Evolutionary conservation across 35 echinoderm and acorn worm genomes (phyloP), one percentile per base, ranked within the genome.

Genomic region (Ptychodera flava): DNA sequence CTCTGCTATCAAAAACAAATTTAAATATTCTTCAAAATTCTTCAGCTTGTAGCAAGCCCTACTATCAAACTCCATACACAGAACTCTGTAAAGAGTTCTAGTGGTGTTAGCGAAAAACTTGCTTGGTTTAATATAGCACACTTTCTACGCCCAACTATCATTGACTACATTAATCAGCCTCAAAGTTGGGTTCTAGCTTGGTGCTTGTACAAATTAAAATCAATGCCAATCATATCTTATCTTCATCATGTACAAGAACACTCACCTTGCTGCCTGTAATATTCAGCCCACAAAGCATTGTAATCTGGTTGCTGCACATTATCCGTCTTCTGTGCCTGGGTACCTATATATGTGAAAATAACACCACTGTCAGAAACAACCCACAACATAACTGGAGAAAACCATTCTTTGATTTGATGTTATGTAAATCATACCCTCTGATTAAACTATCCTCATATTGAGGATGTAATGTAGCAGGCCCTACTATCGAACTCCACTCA

Each of bases 151-250:
- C 85, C 90, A 80, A 79, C 85, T 83, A 80, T 80, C 90, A 91
- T 79, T 45, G 79, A 30, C 32, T 75, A 87, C 36, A n/a, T n/a
- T n/a, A n/a, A n/a, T n/a, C n/a, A n/a, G n/a, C n/a, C n/a, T n/a
- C n/a, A 80, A 53, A 78, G 79, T 45, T 81, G 90, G 85, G 90
- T 86, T 91, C 90, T 91, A 88, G 90, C 85, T n/a, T n/a, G n/a
- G n/a, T n/a, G n/a, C n/a, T n/a, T n/a, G n/a, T n/a, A n/a, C n/a
- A n/a, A n/a, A n/a, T n/a, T n/a, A n/a, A n/a, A n/a, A n/a, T n/a
- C n/a, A n/a, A n/a, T n/a, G n/a, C n/a, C n/a, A n/a, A n/a, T n/a
- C n/a, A n/a, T n/a, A n/a, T n/a, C n/a, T n/a, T n/a, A n/a, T n/a
- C n/a, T n/a, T 64, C 45, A 64, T 64, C 22, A 6, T 64, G 45